A percentile compares a stretch with the other conserved stretches of the same genome.
phyloP scores from a whole-genome alignment of 2,797 vertebrate genomes.

The Pseudomugil tenellus region DNA sequence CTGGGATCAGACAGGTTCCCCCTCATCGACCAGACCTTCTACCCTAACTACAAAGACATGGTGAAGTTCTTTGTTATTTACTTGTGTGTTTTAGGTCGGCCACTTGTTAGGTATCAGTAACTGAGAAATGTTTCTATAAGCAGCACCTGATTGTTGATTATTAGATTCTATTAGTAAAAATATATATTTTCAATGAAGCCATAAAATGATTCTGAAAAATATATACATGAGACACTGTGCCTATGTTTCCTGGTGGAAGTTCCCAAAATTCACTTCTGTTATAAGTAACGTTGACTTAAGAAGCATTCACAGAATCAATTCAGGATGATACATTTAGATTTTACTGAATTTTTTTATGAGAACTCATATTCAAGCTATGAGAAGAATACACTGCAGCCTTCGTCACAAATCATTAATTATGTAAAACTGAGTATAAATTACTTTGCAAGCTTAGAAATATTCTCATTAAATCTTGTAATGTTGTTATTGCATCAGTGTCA shows the following conservation, averaged over 20 bases:
- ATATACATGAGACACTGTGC: neutral
- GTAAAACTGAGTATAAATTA: neutral
- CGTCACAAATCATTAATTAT: neutral
- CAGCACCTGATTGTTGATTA: too few relatives aligned
- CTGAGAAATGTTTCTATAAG: neutral
- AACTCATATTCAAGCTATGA: neutral
- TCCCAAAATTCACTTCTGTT: neutral
- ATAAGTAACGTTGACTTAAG: too few relatives aligned
- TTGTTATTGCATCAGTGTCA: neutral
- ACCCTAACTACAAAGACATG: constrained; percentile 99
- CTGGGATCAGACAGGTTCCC: constrained; percentile 95
- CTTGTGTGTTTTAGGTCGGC: neutral
- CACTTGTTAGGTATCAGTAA: neutral
- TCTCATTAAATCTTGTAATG: neutral
- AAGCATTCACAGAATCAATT: neutral
- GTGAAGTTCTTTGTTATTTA: constrained; percentile 74
- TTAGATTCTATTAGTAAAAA: too few relatives aligned
- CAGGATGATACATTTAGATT: neutral
- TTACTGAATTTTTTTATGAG: too few relatives aligned
- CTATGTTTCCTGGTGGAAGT: too few relatives aligned
- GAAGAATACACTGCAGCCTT: neutral
- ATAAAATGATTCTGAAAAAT: neutral
- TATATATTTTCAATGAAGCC: neutral
- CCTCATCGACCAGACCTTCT: constrained; percentile 96
- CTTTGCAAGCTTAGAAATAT: neutral